Evolutionary conservation across 2,797 vertebrate species (phyloP), one percentile per base, ranked within the genome.

Genomic region (Lates japonicus): DNA sequence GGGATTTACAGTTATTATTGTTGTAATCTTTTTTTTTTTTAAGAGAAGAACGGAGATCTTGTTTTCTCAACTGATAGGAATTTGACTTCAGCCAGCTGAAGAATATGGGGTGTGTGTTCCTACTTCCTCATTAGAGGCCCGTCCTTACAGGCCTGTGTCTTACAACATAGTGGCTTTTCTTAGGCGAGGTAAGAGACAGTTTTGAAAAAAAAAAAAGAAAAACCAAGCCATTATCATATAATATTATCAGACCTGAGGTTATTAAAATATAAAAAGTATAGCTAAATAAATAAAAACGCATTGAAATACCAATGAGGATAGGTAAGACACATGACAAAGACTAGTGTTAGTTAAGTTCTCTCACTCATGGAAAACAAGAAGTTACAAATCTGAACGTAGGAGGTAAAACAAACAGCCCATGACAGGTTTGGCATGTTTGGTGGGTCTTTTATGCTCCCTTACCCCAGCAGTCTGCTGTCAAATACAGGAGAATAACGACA

Each of bases 351-450:
- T 0, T 1, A 13, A 2, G 11, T n/a, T 67, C 20, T 60, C 7
- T 14, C 7, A 12, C 16, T 35, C 1, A 11, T 4, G 13, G 6
- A 59, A 46, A 64, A 52, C 5, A 76, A 70, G 22, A 41, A 11
- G 8, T 17, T 48, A 29, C 10, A 66, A 67, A 49, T 33, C 42
- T 71, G 22, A 76, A 35, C 0, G 3, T 4, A n/a, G 17, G 52
- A 25, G 14, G n/a, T 0, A 58, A 61, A 55, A 22, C n/a, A 68
- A 66, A 55, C 16, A 63, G 4, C 1, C 11, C 58, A 25, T 48
- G 82, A 87, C 86, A 37, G 59, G 84, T 85, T 76, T 59, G 19
- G 37, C 49, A 59, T 33, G 75, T 82, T 65, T 31, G 5, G 3
- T 25, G 16, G 17, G 25, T 78, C 7, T 46, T 25, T 49, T 7